Percentiles rank a stretch among this genome's conserved stretches.
Evolutionary conservation across 2,113 vertebrate genomes (phyloP).

Genomic region (Fregata magnificens): DNA sequence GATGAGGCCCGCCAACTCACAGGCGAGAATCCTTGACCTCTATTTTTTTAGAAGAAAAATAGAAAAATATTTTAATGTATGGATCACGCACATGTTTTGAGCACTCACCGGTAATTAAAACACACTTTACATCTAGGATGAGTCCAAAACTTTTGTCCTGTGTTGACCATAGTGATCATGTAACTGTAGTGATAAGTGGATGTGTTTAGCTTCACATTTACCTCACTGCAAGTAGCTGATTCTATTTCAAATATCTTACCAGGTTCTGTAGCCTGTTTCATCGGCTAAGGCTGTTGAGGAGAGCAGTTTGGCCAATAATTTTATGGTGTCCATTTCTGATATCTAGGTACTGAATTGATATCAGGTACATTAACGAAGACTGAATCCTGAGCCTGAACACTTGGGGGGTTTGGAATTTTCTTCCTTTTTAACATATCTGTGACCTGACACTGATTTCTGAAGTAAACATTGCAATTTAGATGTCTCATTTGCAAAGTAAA

Average conservation of each 20-base stretch:
- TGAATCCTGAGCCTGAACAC: neutral
- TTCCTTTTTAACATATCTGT: neutral
- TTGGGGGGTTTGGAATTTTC: neutral
- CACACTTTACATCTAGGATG: neutral
- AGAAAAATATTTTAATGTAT: neutral
- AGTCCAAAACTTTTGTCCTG: neutral
- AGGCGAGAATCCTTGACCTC: no score
- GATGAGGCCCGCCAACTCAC: no score
- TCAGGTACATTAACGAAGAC: neutral
- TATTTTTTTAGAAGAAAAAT: neutral
- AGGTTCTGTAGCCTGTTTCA: neutral
- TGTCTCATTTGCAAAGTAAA: neutral
- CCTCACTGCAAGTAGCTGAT: neutral
- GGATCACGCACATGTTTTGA: neutral
- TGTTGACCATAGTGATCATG: neutral
- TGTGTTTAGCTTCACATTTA: neutral
- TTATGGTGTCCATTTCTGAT: neutral
- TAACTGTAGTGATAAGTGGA: neutral
- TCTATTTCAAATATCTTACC: neutral
- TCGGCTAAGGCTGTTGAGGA: neutral
- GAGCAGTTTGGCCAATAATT: neutral
- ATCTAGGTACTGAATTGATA: neutral
- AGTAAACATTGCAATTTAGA: neutral
- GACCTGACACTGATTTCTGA: neutral
- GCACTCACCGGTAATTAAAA: neutral